phyloP scores from a whole-genome alignment of 2,888 invertebrate genomes.

The Agelastica alni region DNA sequence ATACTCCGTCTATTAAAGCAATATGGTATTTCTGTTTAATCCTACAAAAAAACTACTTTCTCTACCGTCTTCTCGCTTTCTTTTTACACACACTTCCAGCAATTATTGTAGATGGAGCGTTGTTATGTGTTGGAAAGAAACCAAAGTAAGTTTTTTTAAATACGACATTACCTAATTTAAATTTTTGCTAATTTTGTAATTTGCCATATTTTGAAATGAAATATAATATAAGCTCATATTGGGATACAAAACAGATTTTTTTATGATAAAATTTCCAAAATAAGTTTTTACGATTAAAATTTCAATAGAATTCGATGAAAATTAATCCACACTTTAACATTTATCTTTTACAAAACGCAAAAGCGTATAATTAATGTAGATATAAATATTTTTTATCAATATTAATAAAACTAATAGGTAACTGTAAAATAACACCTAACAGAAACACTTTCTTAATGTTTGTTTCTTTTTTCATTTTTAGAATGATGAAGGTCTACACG shows the following conservation, averaged over 20 bases:
- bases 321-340: no score
- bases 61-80: constrained; percentile 65
- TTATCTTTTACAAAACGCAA: no score
- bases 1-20: constrained; percentile 65
- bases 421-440: no score
- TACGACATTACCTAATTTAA: no score
- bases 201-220: neutral
- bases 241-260: no score
- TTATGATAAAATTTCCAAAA: no score
- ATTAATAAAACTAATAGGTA: no score
- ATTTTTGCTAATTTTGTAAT: neutral
- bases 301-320: no score
- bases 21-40: constrained; percentile 74
- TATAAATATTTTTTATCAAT: neutral
- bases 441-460: no score
- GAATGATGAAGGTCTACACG: constrained; percentile 79
- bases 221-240: no score
- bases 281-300: no score
- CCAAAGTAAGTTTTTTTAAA: constrained; percentile 67
- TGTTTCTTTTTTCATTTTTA: constrained; percentile 41
- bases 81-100: constrained; percentile 72
- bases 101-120: constrained; percentile 62
- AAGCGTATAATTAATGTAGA: no score
- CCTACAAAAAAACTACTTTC: constrained; percentile 63
- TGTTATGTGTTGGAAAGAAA: constrained; percentile 62